Evolutionary conservation across 2,113 vertebrate genomes (phyloP), one percentile per base, ranked within the genome.

Genomic region (Zosterops pallidus): DNA sequence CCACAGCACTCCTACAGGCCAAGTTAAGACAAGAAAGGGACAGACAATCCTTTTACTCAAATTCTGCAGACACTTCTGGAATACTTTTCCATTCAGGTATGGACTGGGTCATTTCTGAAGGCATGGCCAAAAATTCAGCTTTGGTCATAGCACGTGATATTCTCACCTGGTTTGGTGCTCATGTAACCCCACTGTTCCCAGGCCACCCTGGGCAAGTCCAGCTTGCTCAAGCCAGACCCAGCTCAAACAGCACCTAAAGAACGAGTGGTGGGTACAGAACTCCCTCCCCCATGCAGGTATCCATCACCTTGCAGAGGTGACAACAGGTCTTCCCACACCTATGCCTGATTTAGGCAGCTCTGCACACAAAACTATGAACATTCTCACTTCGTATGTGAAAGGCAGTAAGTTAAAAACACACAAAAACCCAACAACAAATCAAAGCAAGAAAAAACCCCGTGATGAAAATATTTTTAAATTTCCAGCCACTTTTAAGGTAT

Each of bases 191-290:
- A 0, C 29, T 60, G 5, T 7, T 65, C 29, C 22, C 9, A 53
- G 29, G 5, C 21, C 14, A 81, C 18, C 41, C 44, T 13, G 21
- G 14, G 49, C 70, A 72, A 18, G 18, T 41, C 4, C 8, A 37
- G 11, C 28, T 1, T 33, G 28, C 81, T 44, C 41, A 39, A 71
- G 28, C 6, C 1, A 3, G 16, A 31, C 5, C 2, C 18, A 7
- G 12, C 65, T 26, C 9, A 3, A 37, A 25, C 0, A 33, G 46
- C 35, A 53, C 0, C 28, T 21, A 0, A 33, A 29, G 25, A 62
- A 5, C 1, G 5, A 57, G 39, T 1, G 0, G 4, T 4, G 22
- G 37, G 37, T 11, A 23, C 21, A 4, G 16, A 72, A 23, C 24
- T 60, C 39, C 19, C 26, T 26, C 35, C 28, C 28, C 17, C 0